Conservation (phyloP, 2,113 vertebrate species). For the Illadopsis cleaveri region DNA sequence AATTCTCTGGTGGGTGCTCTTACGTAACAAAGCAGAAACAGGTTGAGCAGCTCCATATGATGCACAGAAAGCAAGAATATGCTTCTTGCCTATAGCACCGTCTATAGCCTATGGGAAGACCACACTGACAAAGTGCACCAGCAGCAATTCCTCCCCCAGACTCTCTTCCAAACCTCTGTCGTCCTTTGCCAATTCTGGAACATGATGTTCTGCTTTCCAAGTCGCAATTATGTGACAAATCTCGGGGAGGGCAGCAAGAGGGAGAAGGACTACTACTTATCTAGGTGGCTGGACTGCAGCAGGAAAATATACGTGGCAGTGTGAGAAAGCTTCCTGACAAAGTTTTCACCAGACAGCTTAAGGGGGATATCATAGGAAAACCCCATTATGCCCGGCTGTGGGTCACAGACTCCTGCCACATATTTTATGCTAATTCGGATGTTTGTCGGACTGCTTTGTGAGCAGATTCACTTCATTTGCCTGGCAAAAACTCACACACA, state of each 20-base stretch:
- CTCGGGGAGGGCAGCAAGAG: neutral
- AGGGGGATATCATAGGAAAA: neutral
- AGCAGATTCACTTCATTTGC: neutral
- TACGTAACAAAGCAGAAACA: neutral
- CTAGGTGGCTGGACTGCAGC: neutral
- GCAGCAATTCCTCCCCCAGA: neutral
- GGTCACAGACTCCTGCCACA: neutral
- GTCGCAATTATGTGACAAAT: neutral
- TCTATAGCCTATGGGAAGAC: neutral
- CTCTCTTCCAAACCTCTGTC: neutral
- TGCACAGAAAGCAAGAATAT: rapidly evolving
- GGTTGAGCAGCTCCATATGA: neutral
- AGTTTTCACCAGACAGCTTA: neutral
- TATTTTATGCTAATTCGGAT: neutral
- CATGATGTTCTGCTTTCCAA: neutral
- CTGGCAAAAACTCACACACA: neutral
- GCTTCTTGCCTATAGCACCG: neutral
- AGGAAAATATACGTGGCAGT: neutral
- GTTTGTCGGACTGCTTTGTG: neutral
- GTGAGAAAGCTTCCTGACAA: neutral
- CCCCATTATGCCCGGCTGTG: neutral
- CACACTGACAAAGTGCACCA: neutral
- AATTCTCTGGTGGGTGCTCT: neutral
- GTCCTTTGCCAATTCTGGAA: neutral
- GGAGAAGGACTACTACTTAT: neutral